Evolutionary conservation across 2,797 vertebrate species (phyloP), one percentile per base, ranked within the genome.

Genomic region (Silurus lanzhouensis): DNA sequence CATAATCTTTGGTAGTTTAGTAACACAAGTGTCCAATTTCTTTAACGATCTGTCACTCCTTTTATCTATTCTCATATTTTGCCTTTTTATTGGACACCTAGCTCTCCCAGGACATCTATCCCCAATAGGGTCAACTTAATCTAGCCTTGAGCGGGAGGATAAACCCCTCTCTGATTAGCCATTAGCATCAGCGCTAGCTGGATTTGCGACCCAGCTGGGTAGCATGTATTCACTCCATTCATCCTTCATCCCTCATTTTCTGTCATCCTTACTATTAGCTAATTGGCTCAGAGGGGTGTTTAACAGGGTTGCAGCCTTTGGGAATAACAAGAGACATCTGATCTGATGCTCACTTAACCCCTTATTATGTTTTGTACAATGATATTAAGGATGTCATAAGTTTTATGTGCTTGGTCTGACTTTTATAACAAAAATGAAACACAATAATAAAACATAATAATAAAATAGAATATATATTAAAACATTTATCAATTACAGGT

Each of bases 271-370:
- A 80, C 72, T 84, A 86, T 82, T 80, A 87, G 83, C 90, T 95
- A 95, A 96, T 96, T 96, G 94, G 94, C 92, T 88, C 92, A 93
- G 94, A 95, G 93, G 92, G 91, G 92, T 91, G 92, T 94, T 91
- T 93, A 90, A 85, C 91, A 87, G 91, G 91, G 92, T 89, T 60
- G 68, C 44, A 88, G 87, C 93, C 91, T 86, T 66, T 5, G 94
- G 94, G 94, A 94, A 93, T 94, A 94, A 86, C 91, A 89, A 88
- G 91, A 93, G 94, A 94, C 95, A 94, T 94, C 94, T 95, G 94
- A 96, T 93, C 92, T 93, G 89, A 95, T 93, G 92, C 94, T 94
- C 93, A 93, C 94, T 95, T 95, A 83, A 83, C 70, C 58, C 70
- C 70, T 83, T 61, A 12, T 75, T 44, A 74, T 83, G 68, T 83